A percentile compares a stretch with the other conserved stretches of the same genome.
Conservation (phyloP, 1,140 invertebrate species). For the Zaprionus taronus region DNA sequence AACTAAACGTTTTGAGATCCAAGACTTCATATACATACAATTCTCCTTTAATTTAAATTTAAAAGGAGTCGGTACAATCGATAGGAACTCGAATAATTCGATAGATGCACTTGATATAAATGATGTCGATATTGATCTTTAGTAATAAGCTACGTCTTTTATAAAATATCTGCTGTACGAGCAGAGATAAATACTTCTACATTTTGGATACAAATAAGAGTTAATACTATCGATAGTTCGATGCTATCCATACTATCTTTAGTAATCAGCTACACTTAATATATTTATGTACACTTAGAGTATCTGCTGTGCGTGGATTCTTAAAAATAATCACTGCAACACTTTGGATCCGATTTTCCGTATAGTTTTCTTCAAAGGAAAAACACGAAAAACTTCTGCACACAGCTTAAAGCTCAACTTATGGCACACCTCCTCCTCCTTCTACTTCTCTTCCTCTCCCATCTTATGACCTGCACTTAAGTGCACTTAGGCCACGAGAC, state of each 20-base stretch:
- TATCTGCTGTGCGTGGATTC: not conserved
- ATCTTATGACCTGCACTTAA: constrained; percentile 43
- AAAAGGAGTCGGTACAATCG: too few species aligned
- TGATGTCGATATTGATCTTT: too few species aligned
- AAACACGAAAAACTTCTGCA: constrained; percentile 41
- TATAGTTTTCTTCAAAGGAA: constrained; percentile 6
- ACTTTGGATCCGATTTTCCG: not conserved
- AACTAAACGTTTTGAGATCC: too few species aligned
- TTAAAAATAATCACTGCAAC: not conserved
- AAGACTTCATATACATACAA: not conserved
- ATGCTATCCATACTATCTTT: not conserved
- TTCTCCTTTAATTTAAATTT: not conserved
- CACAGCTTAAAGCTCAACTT: constrained; percentile 29
- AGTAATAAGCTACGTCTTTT: too few species aligned
- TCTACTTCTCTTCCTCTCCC: not conserved
- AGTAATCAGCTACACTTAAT: not conserved
- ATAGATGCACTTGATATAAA: too few species aligned
- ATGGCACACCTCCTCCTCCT: not conserved
- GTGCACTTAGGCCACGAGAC: constrained; percentile 31
- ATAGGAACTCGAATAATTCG: too few species aligned
- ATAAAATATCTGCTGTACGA: too few species aligned
- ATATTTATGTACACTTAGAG: not conserved
- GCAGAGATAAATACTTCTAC: not conserved
- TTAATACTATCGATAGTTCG: not conserved
- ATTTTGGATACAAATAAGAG: not conserved